Base-by-base conservation (phyloP, 2,888 invertebrate species). In the Steromphala cineraria region DNA sequence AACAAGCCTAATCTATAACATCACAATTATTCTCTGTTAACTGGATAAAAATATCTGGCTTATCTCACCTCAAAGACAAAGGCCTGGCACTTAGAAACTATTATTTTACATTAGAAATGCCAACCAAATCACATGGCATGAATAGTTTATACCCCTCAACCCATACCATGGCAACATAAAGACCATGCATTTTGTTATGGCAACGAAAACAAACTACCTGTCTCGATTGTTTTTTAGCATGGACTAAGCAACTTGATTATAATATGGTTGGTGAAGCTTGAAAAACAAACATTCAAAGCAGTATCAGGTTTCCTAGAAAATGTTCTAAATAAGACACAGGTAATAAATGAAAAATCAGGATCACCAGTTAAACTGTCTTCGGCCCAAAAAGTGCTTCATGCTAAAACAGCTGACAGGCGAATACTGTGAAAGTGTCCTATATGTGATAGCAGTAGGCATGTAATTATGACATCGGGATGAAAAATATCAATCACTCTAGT, bases 81-180 rank as follows among this genome's bases (percentile, higher is more conserved):
- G 13, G n/a, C 15, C 71, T 36, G 36, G 40, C 71, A 71, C 71
- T 71, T 71, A 71, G 71, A 71, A 71, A 71, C 71, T 71, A 40
- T 71, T 71, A 71, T 71, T 71, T 71, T 36, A 40, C 71, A 71
- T 71, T 71, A 71, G 71, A 71, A 71, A 71, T 36, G 40, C 71
- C 71, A 31, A 36, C 31, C 71, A 71, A 71, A 71, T 71, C 24
- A 40, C 71, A 40, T 71, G 71, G 36, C 31, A 71, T 71, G 40
- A 71, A 71, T 71, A 36, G 71, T 71, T 71, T 71, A 71, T 71
- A 56, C 56, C 56, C 71, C 71, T 40, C 71, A 71, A 17, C 31
- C 36, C 40, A n/a, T 31, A 40, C 71, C 71, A 71, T 71, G 71
- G 71, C 28, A 71, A 71, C 71, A 31, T 36, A 71, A 36, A 36